A percentile compares a stretch with the other conserved stretches of the same genome.
phyloP scores from a whole-genome alignment of 2,113 vertebrate genomes.

The Gambusia holbrooki region DNA sequence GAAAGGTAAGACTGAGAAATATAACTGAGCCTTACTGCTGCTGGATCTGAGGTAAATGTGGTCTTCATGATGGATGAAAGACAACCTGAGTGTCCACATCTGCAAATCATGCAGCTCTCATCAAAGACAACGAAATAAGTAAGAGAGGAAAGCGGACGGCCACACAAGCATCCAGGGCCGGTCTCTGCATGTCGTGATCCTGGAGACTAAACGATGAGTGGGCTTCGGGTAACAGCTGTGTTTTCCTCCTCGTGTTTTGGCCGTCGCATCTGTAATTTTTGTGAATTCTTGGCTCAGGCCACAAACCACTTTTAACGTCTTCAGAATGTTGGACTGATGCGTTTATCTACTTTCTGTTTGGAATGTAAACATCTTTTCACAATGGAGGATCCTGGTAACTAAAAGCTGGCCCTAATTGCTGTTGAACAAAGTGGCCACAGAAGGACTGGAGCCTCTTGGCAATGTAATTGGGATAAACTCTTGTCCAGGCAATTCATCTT shows the following conservation, averaged over 20 bases:
- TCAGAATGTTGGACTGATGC: conserved; percentile 33
- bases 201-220: conserved; percentile 61
- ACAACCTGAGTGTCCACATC: conserved; percentile 40
- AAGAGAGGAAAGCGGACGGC: conserved; percentile 41
- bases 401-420: conserved; percentile 69
- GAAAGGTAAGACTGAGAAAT: conserved; percentile 74
- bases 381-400: conserved; percentile 58
- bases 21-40: conserved; percentile 27
- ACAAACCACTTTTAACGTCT: conserved; percentile 39
- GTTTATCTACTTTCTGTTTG: conserved; percentile 57
- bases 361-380: conserved; percentile 54
- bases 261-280: conserved; percentile 61
- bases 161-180: conserved; percentile 30
- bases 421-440: conserved; percentile 61
- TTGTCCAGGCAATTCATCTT: conserved; percentile 74
- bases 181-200: conserved; percentile 40
- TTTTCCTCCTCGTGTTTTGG: conserved; percentile 54
- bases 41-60: conserved; percentile 36
- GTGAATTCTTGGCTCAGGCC: conserved; percentile 42
- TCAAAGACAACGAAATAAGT: conserved; percentile 37
- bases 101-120: conserved; percentile 50
- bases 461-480: conserved; percentile 75
- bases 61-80: conserved; percentile 53
- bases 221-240: conserved; percentile 51
- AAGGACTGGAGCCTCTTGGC: conserved; percentile 59